A percentile compares a stretch with the other conserved stretches of the same genome.
These are phyloP conservation scores for Pseudanteris insignis DNA, from an alignment of 2,888 invertebrate species.

Conservation along the genomic window DNA sequence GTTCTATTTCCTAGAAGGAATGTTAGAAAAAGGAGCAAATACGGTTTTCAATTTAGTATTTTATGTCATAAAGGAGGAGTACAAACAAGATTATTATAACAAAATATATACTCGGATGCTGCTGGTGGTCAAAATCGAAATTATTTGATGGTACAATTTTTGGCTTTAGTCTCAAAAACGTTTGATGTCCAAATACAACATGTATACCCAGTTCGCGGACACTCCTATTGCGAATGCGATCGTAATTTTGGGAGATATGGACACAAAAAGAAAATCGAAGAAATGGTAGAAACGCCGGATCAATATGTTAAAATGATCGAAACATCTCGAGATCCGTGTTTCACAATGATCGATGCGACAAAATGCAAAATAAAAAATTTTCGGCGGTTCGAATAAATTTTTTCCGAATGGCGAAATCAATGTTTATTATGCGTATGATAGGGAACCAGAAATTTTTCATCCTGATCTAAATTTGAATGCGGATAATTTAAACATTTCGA, in stretches of 20 bases:
- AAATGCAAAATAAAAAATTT: conserved; percentile 4
- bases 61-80: conserved; percentile 23
- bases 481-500: conserved; percentile 1
- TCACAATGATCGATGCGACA: conserved; percentile 2
- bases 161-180: conserved; percentile 12
- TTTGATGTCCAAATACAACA: conserved; percentile 32
- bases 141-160: conserved; percentile 18
- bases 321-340: background rate
- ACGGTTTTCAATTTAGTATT: conserved; percentile 24
- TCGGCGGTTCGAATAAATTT: background rate
- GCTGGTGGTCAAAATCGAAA: conserved; percentile 22
- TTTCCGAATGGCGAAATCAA: conserved; percentile 11
- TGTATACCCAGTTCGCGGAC: conserved; percentile 39
- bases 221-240: conserved; percentile 39
- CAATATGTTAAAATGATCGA: conserved; percentile 2
- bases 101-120: conserved; percentile 29
- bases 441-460: background rate
- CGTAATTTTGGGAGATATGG: conserved; percentile 36
- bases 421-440: background rate
- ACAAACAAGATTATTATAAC: conserved; percentile 13
- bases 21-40: conserved; percentile 27
- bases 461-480: background rate
- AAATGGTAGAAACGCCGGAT: conserved; percentile 24
- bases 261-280: conserved; percentile 15
- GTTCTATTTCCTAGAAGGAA: conserved; percentile 23